Evolutionary conservation across 2,113 vertebrate species (phyloP).

Genomic region (Phainopepla nitens): DNA sequence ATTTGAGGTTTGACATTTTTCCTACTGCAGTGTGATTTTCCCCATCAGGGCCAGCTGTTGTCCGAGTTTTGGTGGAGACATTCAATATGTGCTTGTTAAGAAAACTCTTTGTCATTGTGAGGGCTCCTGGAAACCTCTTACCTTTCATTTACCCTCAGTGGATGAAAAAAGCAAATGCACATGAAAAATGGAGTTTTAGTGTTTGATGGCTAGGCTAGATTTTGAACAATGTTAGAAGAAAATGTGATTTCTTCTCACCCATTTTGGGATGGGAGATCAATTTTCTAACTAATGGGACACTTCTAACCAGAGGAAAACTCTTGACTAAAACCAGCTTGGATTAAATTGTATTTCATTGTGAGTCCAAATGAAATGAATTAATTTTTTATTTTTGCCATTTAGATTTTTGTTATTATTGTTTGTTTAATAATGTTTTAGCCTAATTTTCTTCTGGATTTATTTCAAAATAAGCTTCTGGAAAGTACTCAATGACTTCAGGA

Average conservation of each 20-base stretch:
- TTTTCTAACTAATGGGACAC: not conserved
- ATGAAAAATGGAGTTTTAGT: not conserved
- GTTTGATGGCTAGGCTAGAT: not conserved
- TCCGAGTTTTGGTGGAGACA: not conserved
- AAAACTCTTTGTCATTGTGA: not conserved
- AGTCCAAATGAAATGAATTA: not conserved
- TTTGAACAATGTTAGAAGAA: not conserved
- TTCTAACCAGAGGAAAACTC: not conserved
- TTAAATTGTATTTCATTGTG: not conserved
- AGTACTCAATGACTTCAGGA: not conserved
- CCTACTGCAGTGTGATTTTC: not conserved
- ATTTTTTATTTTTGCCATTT: not conserved
- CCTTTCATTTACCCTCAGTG: not conserved
- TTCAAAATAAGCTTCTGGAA: not conserved
- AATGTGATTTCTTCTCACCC: not conserved
- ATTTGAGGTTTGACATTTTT: slow-evolving; percentile 16
- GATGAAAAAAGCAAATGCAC: not conserved
- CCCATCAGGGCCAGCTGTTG: not conserved
- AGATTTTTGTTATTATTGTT: not conserved
- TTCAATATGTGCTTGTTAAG: not conserved
- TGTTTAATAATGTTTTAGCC: not conserved
- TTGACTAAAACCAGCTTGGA: not conserved
- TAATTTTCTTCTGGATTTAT: not conserved
- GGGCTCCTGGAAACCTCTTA: not conserved
- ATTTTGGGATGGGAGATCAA: not conserved